Conservation (phyloP, 2,113 vertebrate species). For the Uropsilus gracilis region DNA sequence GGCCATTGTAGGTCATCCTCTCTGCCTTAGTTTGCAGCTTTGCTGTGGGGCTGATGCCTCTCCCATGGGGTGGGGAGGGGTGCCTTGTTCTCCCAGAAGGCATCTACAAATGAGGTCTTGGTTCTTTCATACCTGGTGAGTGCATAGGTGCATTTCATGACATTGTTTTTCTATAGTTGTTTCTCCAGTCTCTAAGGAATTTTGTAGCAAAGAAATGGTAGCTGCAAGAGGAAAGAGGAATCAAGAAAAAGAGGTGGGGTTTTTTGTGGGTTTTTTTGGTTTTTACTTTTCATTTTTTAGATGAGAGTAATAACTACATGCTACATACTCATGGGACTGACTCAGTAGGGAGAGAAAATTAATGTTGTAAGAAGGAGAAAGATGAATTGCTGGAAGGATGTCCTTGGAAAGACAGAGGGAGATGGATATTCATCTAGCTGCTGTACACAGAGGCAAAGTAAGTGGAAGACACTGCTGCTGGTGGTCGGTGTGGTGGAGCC, state of each 20-base stretch:
- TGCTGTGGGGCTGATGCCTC: too few relatives aligned
- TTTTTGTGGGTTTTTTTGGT: neutral
- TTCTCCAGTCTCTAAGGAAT: too few relatives aligned
- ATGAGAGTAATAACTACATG: slow-evolving; percentile 12
- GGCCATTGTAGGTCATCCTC: too few relatives aligned
- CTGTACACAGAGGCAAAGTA: neutral
- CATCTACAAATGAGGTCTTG: too few relatives aligned
- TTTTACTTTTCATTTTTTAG: neutral
- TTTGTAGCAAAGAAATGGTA: neutral
- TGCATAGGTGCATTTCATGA: too few relatives aligned
- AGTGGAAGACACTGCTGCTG: neutral
- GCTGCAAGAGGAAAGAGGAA: neutral
- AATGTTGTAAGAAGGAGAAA: slow-evolving; percentile 18
- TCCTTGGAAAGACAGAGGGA: slow-evolving; percentile 50
- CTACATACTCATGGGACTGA: neutral
- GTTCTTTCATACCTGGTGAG: too few relatives aligned
- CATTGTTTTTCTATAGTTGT: too few relatives aligned
- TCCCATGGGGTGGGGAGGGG: too few relatives aligned
- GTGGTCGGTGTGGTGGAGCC: neutral
- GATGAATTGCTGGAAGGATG: neutral
- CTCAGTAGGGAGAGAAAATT: slow-evolving; percentile 4
- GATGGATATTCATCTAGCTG: neutral
- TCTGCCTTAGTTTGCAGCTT: too few relatives aligned
- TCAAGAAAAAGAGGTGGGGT: neutral
- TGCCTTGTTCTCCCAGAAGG: too few relatives aligned